These are phyloP conservation scores for Artibeus jamaicensis DNA, from an alignment of 2,797 vertebrate species.

Conservation along the genomic window DNA sequence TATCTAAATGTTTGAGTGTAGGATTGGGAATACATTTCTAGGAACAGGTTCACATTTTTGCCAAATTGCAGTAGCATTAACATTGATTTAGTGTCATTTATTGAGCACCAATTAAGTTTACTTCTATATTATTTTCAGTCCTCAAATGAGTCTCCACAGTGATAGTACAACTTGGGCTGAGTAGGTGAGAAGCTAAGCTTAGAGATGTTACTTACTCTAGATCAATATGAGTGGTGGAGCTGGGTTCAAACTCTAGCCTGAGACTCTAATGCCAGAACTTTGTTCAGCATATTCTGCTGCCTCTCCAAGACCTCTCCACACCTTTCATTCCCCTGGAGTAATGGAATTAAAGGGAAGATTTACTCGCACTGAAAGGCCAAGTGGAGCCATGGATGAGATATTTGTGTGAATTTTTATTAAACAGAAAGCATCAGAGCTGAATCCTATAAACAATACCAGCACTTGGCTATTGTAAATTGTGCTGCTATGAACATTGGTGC, in stretches of 20 bases:
- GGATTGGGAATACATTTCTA: neutral
- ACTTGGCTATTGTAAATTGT: no score
- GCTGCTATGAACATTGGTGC: no score
- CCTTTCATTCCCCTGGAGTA: neutral
- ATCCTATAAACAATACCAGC: neutral
- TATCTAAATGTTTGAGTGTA: neutral
- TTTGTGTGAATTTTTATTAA: neutral
- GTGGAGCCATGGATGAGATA: neutral
- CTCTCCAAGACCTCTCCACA: neutral
- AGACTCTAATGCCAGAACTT: neutral
- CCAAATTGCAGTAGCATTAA: neutral
- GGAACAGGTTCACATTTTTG: neutral
- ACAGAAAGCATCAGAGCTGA: neutral
- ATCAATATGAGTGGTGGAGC: neutral
- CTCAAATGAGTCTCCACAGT: neutral
- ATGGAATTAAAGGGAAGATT: neutral
- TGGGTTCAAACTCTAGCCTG: neutral
- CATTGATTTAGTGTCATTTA: neutral
- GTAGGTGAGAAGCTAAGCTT: neutral
- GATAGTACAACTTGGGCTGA: neutral
- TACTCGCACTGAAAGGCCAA: neutral
- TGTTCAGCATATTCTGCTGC: neutral
- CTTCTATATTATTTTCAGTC: neutral
- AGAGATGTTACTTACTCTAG: neutral
- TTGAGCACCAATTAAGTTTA: neutral